Conservation (phyloP, 37 sponge, comb jelly and placozoan species). For the Spongilla lacustris region DNA sequence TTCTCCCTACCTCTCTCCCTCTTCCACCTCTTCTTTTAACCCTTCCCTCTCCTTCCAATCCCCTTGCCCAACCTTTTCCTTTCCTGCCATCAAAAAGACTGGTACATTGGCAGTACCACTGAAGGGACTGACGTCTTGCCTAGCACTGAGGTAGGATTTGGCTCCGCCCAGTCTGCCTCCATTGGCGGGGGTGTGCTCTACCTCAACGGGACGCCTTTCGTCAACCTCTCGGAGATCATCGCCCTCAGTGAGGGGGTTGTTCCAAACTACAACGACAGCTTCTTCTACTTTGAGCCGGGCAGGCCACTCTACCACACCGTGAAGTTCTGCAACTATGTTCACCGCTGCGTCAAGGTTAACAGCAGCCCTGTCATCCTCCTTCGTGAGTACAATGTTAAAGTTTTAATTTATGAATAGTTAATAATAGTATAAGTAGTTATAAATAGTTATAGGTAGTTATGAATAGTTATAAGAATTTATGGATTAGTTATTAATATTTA, state of each 20-base stretch:
- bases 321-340: slow-evolving; percentile 82
- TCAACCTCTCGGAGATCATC: slow-evolving; percentile 69
- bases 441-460: too few species aligned
- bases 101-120: slow-evolving; percentile 71
- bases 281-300: slow-evolving; percentile 77
- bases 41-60: not conserved
- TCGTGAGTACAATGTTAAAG: slow-evolving; percentile 36
- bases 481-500: too few species aligned
- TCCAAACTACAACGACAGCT: slow-evolving; percentile 18
- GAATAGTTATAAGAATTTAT: too few species aligned
- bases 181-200: slow-evolving; percentile 53
- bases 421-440: too few species aligned
- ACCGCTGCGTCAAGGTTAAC: slow-evolving; percentile 49
- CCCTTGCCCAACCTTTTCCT: not conserved
- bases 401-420: too few species aligned
- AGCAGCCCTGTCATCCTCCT: slow-evolving; percentile 57
- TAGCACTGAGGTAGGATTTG: slow-evolving; percentile 49
- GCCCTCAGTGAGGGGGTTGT: slow-evolving; percentile 68
- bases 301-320: slow-evolving; percentile 69
- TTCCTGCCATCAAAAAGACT: slow-evolving; percentile 44
- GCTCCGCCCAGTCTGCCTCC: slow-evolving; percentile 24
- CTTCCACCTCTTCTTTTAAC: not conserved
- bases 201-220: slow-evolving; percentile 40
- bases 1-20: not conserved
- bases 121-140: slow-evolving; percentile 64